Evolutionary conservation across 2,797 vertebrate genomes (phyloP).

Genomic region (Falco peregrinus): DNA sequence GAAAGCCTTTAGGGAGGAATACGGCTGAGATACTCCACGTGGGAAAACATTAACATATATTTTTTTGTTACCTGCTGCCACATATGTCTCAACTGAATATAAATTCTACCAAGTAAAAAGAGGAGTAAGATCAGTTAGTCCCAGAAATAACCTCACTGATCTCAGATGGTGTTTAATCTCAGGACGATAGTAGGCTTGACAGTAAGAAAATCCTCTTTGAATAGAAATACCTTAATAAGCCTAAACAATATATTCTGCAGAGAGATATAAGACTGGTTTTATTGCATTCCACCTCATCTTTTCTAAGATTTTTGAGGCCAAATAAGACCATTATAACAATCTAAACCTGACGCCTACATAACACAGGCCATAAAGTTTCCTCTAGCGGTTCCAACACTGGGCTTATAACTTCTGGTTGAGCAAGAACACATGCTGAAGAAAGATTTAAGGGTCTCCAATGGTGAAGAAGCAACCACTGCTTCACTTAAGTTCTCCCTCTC

Average conservation of each 20-base stretch:
- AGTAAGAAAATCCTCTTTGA: neutral
- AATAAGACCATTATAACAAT: neutral
- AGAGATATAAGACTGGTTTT: neutral
- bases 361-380: constrained; percentile 6
- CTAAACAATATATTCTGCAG: neutral
- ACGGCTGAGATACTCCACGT: neutral
- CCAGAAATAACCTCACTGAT: neutral
- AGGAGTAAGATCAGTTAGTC: neutral
- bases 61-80: neutral
- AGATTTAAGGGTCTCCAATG: neutral
- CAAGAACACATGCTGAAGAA: neutral
- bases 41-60: neutral
- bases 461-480: neutral
- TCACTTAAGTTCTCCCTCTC: neutral
- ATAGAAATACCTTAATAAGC: neutral
- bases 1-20: neutral
- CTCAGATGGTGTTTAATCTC: neutral
- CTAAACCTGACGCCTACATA: neutral
- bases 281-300: neutral
- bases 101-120: neutral
- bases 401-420: neutral
- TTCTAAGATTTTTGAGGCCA: neutral
- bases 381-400: neutral
- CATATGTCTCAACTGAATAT: neutral
- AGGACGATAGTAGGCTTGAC: neutral